Conservation (phyloP, 2,113 vertebrate genomes). For the Bettongia penicillata region DNA sequence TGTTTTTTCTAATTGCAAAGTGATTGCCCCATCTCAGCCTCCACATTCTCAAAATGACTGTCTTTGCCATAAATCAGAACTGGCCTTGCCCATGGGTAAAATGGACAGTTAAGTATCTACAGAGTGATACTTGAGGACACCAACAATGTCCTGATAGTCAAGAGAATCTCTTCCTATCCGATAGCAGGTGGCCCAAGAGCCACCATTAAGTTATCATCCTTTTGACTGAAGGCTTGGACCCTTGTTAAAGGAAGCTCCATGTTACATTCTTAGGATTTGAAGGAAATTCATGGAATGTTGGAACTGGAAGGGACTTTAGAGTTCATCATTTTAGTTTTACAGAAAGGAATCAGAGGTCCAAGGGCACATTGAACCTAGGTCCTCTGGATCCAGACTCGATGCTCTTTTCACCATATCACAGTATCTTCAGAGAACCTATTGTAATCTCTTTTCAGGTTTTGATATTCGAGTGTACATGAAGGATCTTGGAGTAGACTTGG, state of each 20-base stretch:
- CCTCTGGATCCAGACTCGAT: neutral
- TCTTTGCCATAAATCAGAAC: neutral
- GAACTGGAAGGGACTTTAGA: neutral
- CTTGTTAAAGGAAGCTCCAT: neutral
- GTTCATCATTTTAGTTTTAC: neutral
- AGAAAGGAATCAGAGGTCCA: neutral
- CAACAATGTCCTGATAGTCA: neutral
- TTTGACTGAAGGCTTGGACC: neutral
- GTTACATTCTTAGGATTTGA: neutral
- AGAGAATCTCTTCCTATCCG: neutral
- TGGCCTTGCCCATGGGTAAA: neutral
- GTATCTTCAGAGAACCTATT: neutral
- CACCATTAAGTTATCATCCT: neutral
- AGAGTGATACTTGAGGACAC: neutral
- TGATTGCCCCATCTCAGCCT: neutral
- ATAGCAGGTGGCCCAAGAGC: neutral
- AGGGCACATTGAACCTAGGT: neutral
- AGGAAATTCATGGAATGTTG: neutral
- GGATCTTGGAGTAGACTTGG: neutral
- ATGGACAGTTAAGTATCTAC: neutral
- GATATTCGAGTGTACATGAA: neutral
- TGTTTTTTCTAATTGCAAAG: neutral
- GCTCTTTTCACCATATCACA: neutral
- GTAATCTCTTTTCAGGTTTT: neutral
- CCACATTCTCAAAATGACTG: neutral